Conservation (phyloP, 2,888 invertebrate genomes). For the Tenodera sinensis region DNA sequence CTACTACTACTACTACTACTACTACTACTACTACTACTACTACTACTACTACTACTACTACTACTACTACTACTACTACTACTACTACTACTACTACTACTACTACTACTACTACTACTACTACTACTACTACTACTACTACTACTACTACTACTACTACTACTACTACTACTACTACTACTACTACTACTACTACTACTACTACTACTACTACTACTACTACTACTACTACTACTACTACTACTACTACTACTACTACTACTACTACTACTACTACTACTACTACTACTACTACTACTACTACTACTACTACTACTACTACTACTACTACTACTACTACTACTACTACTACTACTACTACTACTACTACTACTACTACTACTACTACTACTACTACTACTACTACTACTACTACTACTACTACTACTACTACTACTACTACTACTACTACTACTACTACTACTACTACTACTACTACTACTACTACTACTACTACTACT, state of each 20-base stretch:
- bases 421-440: not conserved
- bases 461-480: no score
- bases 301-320: conserved; percentile 7
- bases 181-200: conserved; percentile 21
- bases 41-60: no score
- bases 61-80: not conserved
- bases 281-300: conserved; percentile 16
- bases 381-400: conserved; percentile 4
- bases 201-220: not conserved
- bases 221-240: not conserved
- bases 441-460: no score
- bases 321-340: not conserved
- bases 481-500: not conserved
- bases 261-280: no score
- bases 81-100: conserved; percentile 20
- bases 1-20: not conserved
- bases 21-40: no score
- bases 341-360: no score
- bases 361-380: no score
- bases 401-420: conserved; percentile 15
- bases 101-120: conserved; percentile 1
- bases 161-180: not conserved
- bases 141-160: no score
- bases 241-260: no score
- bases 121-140: not conserved